phyloP scores from a whole-genome alignment of 2,797 vertebrate genomes.

The Lepilemur septentrionalis region DNA sequence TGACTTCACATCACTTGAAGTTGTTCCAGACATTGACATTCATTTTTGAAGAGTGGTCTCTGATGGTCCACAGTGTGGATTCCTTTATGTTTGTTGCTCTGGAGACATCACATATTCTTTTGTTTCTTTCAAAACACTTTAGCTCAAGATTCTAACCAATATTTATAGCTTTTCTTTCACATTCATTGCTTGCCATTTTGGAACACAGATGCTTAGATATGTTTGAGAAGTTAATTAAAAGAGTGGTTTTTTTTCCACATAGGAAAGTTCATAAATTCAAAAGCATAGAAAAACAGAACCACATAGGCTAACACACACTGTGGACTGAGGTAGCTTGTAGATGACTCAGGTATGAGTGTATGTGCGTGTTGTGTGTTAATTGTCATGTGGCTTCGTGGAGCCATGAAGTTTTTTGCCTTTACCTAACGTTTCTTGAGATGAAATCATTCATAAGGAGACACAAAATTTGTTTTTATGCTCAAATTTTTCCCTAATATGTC shows the following conservation, averaged over 20 bases:
- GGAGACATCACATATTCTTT: neutral
- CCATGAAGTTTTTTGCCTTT: neutral
- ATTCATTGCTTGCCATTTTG: neutral
- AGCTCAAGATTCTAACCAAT: slow-evolving; percentile 12
- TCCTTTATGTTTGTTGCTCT: neutral
- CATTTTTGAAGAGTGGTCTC: neutral
- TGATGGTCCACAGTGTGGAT: neutral
- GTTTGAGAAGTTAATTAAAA: neutral
- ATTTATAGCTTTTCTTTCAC: neutral
- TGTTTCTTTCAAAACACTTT: slow-evolving; percentile 12
- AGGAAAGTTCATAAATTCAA: neutral
- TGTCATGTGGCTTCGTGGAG: neutral
- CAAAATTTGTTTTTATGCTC: neutral
- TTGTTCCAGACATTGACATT: neutral
- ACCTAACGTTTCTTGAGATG: neutral
- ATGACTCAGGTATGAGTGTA: neutral
- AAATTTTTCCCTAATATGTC: neutral
- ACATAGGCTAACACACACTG: no score
- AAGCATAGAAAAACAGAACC: neutral
- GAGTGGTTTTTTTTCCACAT: neutral
- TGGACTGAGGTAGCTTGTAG: neutral
- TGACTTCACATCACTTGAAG: neutral
- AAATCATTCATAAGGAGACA: neutral
- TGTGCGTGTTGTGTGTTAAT: neutral
- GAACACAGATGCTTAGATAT: neutral